phyloP scores from a whole-genome alignment of 2,797 vertebrate genomes.

The Argentina silus region DNA sequence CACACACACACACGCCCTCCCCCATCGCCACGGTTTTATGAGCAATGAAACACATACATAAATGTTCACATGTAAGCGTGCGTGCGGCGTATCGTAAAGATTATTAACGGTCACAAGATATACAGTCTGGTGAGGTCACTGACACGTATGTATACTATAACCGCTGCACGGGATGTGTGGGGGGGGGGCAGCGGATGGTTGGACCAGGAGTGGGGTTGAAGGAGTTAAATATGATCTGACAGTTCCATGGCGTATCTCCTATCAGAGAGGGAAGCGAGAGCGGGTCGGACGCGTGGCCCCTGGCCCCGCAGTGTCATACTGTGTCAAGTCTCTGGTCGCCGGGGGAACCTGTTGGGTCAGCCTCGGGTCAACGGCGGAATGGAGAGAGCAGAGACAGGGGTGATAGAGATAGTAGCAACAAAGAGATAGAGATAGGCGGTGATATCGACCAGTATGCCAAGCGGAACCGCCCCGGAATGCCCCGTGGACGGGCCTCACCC shows the following conservation, averaged over 20 bases:
- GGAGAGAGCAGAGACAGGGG: constrained; percentile 5
- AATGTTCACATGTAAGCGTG: constrained; percentile 25
- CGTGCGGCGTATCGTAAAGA: constrained; percentile 17
- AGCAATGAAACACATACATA: constrained; percentile 35
- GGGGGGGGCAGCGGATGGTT: constrained; percentile 10
- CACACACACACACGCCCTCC: constrained; percentile 4
- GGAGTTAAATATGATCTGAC: constrained; percentile 38
- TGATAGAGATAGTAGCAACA: constrained; percentile 8
- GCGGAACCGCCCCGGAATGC: neutral
- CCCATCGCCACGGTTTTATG: constrained; percentile 10
- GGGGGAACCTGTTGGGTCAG: constrained; percentile 56
- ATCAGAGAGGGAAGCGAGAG: constrained; percentile 56
- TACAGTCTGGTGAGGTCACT: constrained; percentile 16
- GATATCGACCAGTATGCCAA: neutral
- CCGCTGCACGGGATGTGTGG: too few species aligned
- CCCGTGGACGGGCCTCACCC: neutral
- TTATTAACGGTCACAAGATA: constrained; percentile 22
- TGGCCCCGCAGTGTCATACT: constrained; percentile 53
- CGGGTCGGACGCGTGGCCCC: constrained; percentile 49
- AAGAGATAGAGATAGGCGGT: neutral
- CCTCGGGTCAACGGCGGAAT: constrained; percentile 28
- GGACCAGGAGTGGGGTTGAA: neutral
- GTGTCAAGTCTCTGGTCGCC: constrained; percentile 51
- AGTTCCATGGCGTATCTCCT: constrained; percentile 47
- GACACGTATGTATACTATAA: constrained; percentile 13